Evolutionary conservation across 2,797 vertebrate genomes (phyloP).

Genomic region (Gallinago solitaria): DNA sequence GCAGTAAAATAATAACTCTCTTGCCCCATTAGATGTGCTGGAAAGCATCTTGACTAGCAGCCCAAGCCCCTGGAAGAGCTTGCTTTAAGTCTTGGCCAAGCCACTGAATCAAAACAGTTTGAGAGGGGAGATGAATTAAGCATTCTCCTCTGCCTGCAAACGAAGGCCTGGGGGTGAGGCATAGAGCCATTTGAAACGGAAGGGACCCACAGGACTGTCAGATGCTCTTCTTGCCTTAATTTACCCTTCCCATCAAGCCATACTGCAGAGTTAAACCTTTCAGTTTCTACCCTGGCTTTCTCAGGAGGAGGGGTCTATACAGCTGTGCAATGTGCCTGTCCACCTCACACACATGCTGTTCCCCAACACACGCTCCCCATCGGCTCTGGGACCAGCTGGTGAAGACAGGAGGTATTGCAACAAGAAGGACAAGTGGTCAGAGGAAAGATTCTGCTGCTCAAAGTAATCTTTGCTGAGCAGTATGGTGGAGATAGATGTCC

Average conservation of each 20-base stretch:
- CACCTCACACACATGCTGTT: background rate
- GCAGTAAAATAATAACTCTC: background rate
- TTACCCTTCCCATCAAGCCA: background rate
- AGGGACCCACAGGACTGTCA: background rate
- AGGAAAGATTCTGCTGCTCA: background rate
- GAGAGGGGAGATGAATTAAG: background rate
- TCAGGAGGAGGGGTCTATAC: background rate
- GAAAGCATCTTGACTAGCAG: background rate
- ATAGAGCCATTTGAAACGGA: background rate
- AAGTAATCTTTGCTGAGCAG: background rate
- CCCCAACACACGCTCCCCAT: background rate
- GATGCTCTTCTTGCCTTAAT: background rate
- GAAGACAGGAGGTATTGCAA: background rate
- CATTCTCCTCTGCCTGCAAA: background rate
- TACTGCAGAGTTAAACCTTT: background rate
- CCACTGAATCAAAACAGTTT: background rate
- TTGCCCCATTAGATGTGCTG: background rate
- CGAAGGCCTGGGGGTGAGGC: background rate
- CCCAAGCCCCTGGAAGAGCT: background rate
- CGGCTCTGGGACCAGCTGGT: background rate
- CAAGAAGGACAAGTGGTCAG: background rate
- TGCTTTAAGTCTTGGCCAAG: background rate
- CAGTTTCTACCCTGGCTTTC: background rate
- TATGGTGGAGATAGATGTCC: accelerated
- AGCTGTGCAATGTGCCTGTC: accelerated